A percentile compares a stretch with the other conserved stretches of the same genome.
Evolutionary conservation across 1,140 invertebrate genomes (phyloP).

Genomic region (Piezodorus guildinii): DNA sequence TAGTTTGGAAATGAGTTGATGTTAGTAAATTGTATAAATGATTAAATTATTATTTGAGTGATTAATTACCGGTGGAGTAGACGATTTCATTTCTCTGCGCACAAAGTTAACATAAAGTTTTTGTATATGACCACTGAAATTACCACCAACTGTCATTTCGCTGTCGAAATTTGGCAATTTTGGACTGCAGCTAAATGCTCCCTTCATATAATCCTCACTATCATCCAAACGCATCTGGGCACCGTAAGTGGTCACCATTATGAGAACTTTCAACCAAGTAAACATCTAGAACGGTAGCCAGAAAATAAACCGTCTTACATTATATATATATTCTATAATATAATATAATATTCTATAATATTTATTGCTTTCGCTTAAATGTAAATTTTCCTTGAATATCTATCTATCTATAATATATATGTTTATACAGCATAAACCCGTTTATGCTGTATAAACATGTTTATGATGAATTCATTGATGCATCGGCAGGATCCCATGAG

Average conservation of each 20-base stretch:
- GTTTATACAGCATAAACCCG: no score
- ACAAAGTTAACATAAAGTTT: slow-evolving; percentile 3
- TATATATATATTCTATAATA: no score
- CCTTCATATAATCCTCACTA: not conserved
- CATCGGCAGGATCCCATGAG: no score
- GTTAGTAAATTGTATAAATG: not conserved
- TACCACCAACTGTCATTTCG: slow-evolving; percentile 6
- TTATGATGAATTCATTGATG: no score
- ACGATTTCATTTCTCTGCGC: not conserved
- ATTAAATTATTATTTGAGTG: not conserved
- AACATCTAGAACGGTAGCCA: not conserved
- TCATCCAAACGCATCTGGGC: not conserved
- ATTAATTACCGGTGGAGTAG: not conserved
- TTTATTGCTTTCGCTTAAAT: no score
- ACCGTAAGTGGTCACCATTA: not conserved
- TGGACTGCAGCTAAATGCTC: slow-evolving; percentile 28
- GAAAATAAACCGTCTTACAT: no score
- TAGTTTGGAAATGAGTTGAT: no score
- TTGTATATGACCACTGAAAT: slow-evolving; percentile 9
- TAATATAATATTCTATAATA: no score
- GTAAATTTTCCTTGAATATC: no score
- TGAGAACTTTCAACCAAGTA: not conserved
- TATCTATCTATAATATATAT: no score
- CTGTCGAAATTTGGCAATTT: slow-evolving; percentile 7
- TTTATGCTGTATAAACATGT: no score